Conservation (phyloP, 2,113 vertebrate species). For the Geococcyx californianus region DNA sequence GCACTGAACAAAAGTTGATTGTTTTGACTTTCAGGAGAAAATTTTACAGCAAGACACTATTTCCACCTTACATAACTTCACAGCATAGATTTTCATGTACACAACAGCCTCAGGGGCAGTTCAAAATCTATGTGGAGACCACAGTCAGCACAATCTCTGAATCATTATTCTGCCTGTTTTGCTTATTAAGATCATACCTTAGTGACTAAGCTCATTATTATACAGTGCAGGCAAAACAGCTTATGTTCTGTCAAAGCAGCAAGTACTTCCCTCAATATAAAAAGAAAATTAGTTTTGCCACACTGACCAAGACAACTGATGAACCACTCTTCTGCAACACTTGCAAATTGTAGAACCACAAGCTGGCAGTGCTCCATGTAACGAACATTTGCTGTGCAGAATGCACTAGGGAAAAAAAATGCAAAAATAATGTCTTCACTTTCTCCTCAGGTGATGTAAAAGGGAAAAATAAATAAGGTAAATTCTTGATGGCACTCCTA, state of each 20-base stretch:
- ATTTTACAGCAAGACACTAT: background rate
- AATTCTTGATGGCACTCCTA: background rate
- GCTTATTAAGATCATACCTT: constrained; percentile 58
- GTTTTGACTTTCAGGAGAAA: background rate
- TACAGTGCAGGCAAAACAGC: constrained; percentile 8
- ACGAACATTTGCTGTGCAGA: background rate
- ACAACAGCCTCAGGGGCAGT: background rate
- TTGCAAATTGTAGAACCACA: constrained; percentile 31
- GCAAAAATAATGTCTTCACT: background rate
- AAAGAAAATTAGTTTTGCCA: constrained; percentile 50
- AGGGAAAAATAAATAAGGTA: constrained; percentile 31
- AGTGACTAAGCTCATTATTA: constrained; percentile 52
- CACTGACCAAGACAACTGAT: constrained; percentile 29
- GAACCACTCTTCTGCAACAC: constrained; percentile 8
- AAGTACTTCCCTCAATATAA: background rate
- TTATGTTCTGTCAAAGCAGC: constrained; percentile 1
- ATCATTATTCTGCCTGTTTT: constrained; percentile 32
- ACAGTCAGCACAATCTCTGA: constrained; percentile 1
- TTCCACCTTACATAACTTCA: background rate
- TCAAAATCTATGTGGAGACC: background rate
- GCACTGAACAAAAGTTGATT: background rate
- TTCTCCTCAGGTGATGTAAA: constrained; percentile 6
- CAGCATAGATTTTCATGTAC: background rate
- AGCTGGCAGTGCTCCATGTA: background rate
- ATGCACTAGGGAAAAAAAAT: background rate